Conservation (phyloP, 2,113 vertebrate species). For the Lophius piscatorius region DNA sequence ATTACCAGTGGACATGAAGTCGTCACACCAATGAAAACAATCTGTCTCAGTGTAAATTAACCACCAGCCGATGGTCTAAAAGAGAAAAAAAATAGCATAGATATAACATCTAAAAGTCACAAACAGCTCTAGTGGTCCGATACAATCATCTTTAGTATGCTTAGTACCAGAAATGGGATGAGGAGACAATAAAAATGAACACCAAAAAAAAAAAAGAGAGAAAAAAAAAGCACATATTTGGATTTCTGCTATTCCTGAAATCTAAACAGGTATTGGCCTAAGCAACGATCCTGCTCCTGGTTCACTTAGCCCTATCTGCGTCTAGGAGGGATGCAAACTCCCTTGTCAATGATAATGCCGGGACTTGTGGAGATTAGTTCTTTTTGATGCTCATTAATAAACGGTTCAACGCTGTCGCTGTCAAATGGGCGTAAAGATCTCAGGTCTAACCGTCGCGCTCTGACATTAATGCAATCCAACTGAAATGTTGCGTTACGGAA, state of each 20-base stretch:
- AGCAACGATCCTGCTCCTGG: conserved; percentile 64
- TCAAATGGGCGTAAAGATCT: conserved; percentile 46
- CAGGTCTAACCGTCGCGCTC: conserved; percentile 55
- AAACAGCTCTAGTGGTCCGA: conserved; percentile 80
- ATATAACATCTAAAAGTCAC: conserved; percentile 74
- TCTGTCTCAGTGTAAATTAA: conserved; percentile 67
- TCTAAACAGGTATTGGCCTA: conserved; percentile 72
- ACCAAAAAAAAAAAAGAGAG: too few species aligned
- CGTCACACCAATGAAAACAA: conserved; percentile 64
- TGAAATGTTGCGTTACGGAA: conserved; percentile 73
- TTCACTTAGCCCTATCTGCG: conserved; percentile 77
- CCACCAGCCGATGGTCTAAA: conserved; percentile 55
- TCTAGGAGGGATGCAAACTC: conserved; percentile 27
- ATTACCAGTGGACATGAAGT: conserved; percentile 64
- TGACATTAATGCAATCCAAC: conserved; percentile 61
- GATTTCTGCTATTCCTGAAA: conserved; percentile 80
- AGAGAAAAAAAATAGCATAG: conserved; percentile 56
- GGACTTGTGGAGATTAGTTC: conserved; percentile 17
- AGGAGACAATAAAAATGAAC: conserved; percentile 59
- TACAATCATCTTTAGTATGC: conserved; percentile 82
- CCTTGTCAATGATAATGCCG: conserved; percentile 35
- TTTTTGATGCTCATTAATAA: too few species aligned
- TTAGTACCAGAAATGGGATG: conserved; percentile 75
- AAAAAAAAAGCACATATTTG: conserved; percentile 73
- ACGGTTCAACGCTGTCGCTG: conserved; percentile 44